These are phyloP conservation scores for Anastatus disparis DNA, from an alignment of 1,140 invertebrate species.

Conservation along the genomic window DNA sequence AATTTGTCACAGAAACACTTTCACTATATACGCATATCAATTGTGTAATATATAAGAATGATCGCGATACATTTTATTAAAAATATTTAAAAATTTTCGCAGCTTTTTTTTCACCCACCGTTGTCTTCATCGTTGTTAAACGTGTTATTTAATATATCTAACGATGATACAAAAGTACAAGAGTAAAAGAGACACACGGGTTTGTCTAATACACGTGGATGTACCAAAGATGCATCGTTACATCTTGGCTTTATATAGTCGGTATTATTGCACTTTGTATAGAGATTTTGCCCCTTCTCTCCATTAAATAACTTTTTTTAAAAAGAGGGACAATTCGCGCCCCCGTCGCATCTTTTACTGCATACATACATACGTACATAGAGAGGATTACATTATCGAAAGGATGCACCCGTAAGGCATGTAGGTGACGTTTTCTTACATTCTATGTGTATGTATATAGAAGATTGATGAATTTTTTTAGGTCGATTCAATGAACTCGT, in stretches of 20 bases:
- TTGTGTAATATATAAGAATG: too few species aligned
- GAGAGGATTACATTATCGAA: background rate
- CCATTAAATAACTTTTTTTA: background rate
- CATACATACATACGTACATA: too few species aligned
- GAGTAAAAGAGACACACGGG: background rate
- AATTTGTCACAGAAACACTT: too few species aligned
- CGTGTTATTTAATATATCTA: too few species aligned
- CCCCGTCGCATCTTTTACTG: background rate
- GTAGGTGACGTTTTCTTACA: too few species aligned
- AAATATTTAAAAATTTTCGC: too few species aligned
- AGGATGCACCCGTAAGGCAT: constrained; percentile 2
- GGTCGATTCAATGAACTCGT: too few species aligned
- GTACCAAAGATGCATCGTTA: constrained; percentile 17
- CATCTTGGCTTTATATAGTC: constrained; percentile 34
- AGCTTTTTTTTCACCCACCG: constrained; percentile 37
- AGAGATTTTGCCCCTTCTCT: background rate
- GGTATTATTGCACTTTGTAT: background rate
- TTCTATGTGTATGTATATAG: too few species aligned
- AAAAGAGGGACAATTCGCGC: background rate
- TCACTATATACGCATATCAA: too few species aligned
- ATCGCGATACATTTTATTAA: too few species aligned
- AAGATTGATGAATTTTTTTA: too few species aligned
- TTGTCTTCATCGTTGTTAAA: constrained; percentile 19
- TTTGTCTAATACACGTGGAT: constrained; percentile 20
- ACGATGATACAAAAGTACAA: background rate